phyloP scores from a whole-genome alignment of 2,113 vertebrate genomes.

The Corvus cornix region DNA sequence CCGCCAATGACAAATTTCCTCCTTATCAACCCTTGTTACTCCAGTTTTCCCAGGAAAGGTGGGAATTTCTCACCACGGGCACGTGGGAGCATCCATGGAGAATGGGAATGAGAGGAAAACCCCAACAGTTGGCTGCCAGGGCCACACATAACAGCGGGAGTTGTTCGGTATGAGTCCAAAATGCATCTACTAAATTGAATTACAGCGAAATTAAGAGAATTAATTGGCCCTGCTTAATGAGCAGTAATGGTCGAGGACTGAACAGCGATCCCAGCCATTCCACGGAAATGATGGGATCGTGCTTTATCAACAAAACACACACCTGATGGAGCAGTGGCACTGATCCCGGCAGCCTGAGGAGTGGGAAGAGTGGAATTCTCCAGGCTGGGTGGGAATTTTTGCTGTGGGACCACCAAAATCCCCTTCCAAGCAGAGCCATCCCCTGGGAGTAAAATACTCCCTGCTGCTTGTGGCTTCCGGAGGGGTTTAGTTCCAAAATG shows the following conservation, averaged over 20 bases:
- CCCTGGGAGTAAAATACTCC: not conserved
- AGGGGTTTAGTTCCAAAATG: not conserved
- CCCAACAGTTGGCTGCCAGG: not conserved
- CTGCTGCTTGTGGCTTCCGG: not conserved
- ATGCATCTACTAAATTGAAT: not conserved
- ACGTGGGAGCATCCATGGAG: accelerated
- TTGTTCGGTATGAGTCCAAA: accelerated
- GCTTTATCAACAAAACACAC: no score
- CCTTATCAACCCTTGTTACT: not conserved
- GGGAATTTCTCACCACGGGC: not conserved
- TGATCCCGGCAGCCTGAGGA: not conserved
- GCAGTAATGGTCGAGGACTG: accelerated
- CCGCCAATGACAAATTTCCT: not conserved
- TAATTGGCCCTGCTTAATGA: not conserved
- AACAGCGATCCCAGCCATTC: not conserved
- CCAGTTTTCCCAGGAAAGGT: not conserved
- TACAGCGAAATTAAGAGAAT: not conserved
- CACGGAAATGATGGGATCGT: not conserved
- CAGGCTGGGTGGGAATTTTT: not conserved
- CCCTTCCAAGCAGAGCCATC: not conserved
- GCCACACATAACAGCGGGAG: not conserved
- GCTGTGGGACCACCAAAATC: not conserved
- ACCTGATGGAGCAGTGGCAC: not conserved
- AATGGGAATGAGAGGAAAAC: not conserved
- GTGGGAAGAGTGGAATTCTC: accelerated